phyloP scores from a whole-genome alignment of 2,797 vertebrate species.

The Setipinna tenuifilis region DNA sequence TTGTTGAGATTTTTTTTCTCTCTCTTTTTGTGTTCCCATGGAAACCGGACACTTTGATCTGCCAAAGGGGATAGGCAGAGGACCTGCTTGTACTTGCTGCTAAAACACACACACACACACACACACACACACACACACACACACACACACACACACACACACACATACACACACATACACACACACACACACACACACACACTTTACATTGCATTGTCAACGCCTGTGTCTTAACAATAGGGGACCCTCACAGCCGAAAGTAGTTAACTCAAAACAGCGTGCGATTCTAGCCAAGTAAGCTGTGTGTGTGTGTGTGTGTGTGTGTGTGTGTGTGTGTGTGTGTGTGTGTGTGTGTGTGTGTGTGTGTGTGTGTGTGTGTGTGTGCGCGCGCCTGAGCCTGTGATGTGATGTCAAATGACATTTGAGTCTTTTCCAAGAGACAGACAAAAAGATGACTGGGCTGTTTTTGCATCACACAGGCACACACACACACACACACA shows the following conservation, averaged over 20 bases:
- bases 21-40: neutral
- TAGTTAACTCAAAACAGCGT: neutral
- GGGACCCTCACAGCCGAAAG: neutral
- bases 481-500: too few species aligned
- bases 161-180: neutral
- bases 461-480: neutral
- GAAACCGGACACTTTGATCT: constrained; percentile 7
- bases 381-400: too few species aligned
- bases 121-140: constrained; percentile 3
- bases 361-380: neutral
- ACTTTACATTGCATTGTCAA: neutral
- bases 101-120: constrained; percentile 10
- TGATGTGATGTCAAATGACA: neutral
- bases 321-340: neutral
- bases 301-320: neutral
- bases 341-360: neutral
- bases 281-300: neutral
- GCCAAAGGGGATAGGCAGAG: neutral
- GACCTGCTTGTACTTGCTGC: neutral
- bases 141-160: constrained; percentile 19
- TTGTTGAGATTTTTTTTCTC: neutral
- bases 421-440: neutral
- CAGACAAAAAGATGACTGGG: neutral
- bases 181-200: neutral
- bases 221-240: neutral